phyloP scores from a whole-genome alignment of 1,140 invertebrate species.

The Bombus waltoni region DNA sequence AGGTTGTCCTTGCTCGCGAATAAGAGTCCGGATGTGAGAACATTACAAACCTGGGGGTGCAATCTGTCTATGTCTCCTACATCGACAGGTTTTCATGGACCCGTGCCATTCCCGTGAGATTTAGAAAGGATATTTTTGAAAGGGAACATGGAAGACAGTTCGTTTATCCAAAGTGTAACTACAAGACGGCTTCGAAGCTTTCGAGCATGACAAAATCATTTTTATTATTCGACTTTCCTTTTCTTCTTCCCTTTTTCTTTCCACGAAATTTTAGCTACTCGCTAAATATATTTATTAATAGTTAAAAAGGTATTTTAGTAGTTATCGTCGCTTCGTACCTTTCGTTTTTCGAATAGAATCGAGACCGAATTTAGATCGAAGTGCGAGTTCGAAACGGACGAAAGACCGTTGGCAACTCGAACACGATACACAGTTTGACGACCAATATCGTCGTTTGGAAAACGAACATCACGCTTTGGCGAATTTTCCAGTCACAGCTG shows the following conservation, averaged over 20 bases:
- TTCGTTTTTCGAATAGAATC: neutral
- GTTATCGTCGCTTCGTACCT: neutral
- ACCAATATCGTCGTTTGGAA: neutral
- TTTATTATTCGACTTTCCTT: neutral
- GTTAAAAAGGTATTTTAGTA: too few relatives aligned
- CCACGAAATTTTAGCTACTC: neutral
- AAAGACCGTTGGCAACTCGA: neutral
- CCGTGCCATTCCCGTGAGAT: conserved; percentile 51
- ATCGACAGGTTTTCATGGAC: conserved; percentile 62
- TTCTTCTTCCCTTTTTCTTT: neutral
- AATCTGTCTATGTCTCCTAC: conserved; percentile 62
- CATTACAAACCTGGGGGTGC: conserved; percentile 56
- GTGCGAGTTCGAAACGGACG: neutral
- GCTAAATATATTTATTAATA: too few relatives aligned
- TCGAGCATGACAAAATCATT: neutral
- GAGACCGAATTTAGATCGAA: neutral
- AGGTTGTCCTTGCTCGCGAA: conserved; percentile 56
- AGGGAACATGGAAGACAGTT: conserved; percentile 29
- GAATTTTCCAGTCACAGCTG: neutral
- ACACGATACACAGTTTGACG: neutral
- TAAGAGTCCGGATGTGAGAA: conserved; percentile 50
- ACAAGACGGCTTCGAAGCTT: neutral
- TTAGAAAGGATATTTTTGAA: conserved; percentile 56
- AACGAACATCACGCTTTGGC: neutral
- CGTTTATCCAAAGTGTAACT: conserved; percentile 35